A percentile compares a stretch with the other conserved stretches of the same genome.
These are phyloP conservation scores for Lepus europaeus DNA, from an alignment of 2,113 vertebrate species.

Conservation along the genomic window DNA sequence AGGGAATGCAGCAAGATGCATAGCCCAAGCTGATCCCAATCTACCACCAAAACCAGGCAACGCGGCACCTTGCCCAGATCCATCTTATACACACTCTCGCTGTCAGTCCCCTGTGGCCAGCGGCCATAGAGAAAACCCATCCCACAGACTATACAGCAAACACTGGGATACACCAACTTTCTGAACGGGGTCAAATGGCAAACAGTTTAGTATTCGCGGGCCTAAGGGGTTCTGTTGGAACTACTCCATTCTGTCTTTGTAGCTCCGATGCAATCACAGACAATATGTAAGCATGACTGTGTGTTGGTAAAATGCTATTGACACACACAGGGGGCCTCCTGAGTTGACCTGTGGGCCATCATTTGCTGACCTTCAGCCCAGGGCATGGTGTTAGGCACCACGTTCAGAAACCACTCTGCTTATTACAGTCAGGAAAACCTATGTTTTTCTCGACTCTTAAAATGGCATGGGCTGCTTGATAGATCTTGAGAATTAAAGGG, in stretches of 20 bases:
- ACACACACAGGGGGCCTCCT: neutral
- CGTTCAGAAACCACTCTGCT: neutral
- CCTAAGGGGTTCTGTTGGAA: neutral
- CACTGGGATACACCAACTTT: neutral
- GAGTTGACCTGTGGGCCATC: neutral
- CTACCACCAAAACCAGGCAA: conserved; percentile 10
- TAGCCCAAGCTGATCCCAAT: neutral
- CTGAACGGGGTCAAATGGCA: neutral
- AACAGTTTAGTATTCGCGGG: neutral
- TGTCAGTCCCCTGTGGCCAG: conserved; percentile 25
- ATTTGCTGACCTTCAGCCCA: neutral
- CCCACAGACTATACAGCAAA: neutral
- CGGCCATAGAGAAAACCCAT: conserved; percentile 58
- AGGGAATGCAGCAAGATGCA: neutral
- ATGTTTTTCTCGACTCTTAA: conserved; percentile 53
- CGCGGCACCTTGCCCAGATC: conserved; percentile 18
- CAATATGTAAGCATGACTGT: neutral
- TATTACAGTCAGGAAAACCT: neutral
- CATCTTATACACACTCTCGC: conserved; percentile 57
- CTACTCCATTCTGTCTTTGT: neutral
- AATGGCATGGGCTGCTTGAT: neutral
- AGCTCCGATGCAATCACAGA: neutral
- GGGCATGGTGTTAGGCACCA: neutral
- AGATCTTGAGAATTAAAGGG: neutral
- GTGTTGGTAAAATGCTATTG: conserved; percentile 4